Evolutionary conservation across 2,113 vertebrate genomes (phyloP), one percentile per base, ranked within the genome.

Genomic region (Megaleporinus macrocephalus): DNA sequence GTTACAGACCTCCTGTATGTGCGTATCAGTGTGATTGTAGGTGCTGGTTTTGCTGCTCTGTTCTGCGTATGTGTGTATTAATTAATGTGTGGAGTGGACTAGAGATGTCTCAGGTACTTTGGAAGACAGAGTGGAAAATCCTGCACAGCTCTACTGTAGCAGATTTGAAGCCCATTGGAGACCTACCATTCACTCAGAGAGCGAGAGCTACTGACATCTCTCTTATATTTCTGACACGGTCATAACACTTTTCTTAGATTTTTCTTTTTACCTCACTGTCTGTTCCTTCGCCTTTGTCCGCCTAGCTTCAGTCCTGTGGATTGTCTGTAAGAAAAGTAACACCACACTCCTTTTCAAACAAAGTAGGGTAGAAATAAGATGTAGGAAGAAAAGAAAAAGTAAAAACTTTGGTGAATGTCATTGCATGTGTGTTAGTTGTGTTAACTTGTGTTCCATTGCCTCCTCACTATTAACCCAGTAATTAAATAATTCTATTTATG

Each of bases 131-230:
- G 83, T 84, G 89, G 90, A 92, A 93, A 92, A 91, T 73, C 72
- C 86, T 89, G 66, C 84, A 90, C 85, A 87, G 55, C 79, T 90
- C 79, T 89, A 88, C 76, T 90, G 78, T 79, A 82, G 83, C 90
- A 85, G 87, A 86, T 92, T 88, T 93, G 86, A 92, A 92, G 89
- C 80, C 81, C 84, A 90, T 91, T 90, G 90, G 84, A 88, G 79
- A 80, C 41, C 86, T 65, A 62, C 89, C 82, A 83, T 90, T 92
- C 88, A 83, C 91, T 88, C 84, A 44, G 41, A 11, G 9, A 36
- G 36, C 3, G 7, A 36, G 36, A 36, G 36, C 7, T 89, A 89
- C 86, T 87, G 83, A 76, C 22, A 62, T 44, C 3, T 26, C 44
- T 78, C 74, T 81, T 74, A 55, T 53, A n/a, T 53, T 61, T 80